phyloP scores from a whole-genome alignment of 1,140 invertebrate species.

The Trialeurodes vaporariorum region DNA sequence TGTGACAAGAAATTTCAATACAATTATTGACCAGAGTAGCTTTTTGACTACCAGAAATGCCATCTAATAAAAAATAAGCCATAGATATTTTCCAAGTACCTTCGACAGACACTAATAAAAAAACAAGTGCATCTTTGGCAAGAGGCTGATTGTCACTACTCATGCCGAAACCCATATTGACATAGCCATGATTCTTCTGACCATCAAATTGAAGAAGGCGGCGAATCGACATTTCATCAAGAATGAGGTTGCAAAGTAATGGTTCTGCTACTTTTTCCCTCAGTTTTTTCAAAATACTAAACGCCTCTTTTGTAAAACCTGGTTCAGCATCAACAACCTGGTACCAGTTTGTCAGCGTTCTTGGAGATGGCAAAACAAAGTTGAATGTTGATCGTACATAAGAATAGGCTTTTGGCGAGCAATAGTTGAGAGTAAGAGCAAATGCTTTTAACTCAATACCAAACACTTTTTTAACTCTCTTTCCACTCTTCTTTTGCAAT shows the following conservation, averaged over 20 bases:
- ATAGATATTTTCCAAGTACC: conserved; percentile 11
- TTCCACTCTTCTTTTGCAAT: background rate
- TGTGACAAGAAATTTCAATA: conserved; percentile 22
- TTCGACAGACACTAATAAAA: conserved; percentile 7
- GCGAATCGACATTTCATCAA: conserved; percentile 26
- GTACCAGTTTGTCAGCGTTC: conserved; percentile 3
- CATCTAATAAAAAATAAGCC: conserved; percentile 11
- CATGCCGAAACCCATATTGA: conserved; percentile 17
- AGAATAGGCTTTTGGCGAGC: conserved; percentile 6
- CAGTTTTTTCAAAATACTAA: background rate
- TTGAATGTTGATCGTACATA: conserved; percentile 6
- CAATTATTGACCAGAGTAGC: conserved; percentile 22
- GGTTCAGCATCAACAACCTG: conserved; percentile 2
- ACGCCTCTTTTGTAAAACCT: conserved; percentile 7
- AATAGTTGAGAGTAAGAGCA: conserved; percentile 11
- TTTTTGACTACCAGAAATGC: background rate
- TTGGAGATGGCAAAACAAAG: background rate
- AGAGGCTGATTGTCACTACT: conserved; percentile 2
- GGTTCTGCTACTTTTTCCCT: background rate
- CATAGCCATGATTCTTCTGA: conserved; percentile 18
- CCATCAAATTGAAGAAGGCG: conserved; percentile 24
- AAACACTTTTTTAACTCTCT: conserved; percentile 19
- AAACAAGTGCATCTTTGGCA: conserved; percentile 15
- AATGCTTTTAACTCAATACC: conserved; percentile 21
- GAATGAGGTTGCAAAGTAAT: conserved; percentile 12